phyloP scores from a whole-genome alignment of 2,113 vertebrate species.

The Corythaixoides concolor region DNA sequence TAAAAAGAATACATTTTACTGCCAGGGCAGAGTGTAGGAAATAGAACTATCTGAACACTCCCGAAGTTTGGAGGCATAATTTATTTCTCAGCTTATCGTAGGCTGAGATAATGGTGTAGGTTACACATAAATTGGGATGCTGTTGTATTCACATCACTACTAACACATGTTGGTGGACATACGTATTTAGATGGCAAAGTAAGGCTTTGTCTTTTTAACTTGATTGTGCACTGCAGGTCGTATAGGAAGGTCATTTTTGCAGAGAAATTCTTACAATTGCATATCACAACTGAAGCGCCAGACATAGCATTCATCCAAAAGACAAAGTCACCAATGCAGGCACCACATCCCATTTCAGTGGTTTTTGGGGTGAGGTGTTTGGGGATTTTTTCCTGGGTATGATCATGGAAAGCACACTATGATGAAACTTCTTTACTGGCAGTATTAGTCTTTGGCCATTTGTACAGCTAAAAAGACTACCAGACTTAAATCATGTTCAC shows the following conservation, averaged over 20 bases:
- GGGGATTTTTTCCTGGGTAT: background rate
- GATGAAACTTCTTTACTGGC: background rate
- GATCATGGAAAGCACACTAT: background rate
- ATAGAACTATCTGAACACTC: background rate
- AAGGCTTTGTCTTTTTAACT: background rate
- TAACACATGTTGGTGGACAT: background rate
- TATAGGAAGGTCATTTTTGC: background rate
- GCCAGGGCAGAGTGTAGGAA: background rate
- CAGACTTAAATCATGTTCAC: background rate
- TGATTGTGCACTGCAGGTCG: background rate
- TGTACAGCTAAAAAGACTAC: background rate
- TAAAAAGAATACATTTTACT: background rate
- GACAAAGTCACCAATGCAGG: background rate
- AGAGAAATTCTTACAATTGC: background rate
- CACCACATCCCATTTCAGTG: background rate
- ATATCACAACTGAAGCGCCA: background rate
- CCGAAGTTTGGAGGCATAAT: background rate
- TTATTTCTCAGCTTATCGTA: background rate
- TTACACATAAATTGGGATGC: background rate
- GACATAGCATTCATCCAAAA: background rate
- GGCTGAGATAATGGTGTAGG: background rate
- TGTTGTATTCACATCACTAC: background rate
- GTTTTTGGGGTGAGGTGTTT: rapidly evolving
- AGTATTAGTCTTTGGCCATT: background rate
- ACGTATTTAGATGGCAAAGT: rapidly evolving